A percentile compares a stretch with the other conserved stretches of the same genome.
phyloP scores from a whole-genome alignment of 2,888 invertebrate genomes.

The Lepidocyrtinus sp. region DNA sequence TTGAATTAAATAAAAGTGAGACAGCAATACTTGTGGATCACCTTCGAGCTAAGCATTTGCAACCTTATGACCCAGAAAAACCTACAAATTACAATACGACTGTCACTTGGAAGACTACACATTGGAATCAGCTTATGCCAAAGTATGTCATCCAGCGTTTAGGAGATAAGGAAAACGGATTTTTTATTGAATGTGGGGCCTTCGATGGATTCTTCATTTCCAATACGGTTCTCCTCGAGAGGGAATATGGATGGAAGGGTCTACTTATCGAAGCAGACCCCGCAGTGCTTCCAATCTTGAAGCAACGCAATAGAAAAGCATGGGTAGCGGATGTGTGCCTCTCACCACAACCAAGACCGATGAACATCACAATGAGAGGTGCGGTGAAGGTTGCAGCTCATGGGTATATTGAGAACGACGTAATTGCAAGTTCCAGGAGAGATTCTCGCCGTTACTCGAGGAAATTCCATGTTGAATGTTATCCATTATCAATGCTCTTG shows the following conservation, averaged over 20 bases:
- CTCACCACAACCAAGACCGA: neutral
- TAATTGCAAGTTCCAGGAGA: neutral
- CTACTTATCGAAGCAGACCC: constrained; percentile 72
- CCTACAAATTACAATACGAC: neutral
- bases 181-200: constrained; percentile 73
- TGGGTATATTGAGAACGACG: neutral
- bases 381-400: neutral
- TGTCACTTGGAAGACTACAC: neutral
- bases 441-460: neutral
- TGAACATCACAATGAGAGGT: neutral
- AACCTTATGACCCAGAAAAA: neutral
- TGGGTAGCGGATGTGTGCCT: constrained; percentile 12
- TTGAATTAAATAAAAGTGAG: too few species aligned
- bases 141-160: neutral
- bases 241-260: constrained; percentile 71
- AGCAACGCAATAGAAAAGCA: neutral
- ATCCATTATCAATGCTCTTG: neutral
- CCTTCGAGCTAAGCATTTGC: too few species aligned
- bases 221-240: constrained; percentile 72
- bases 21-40: neutral
- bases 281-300: too few species aligned
- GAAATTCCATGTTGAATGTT: neutral
- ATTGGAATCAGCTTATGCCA: neutral
- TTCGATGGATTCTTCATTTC: constrained; percentile 72
- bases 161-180: constrained; percentile 64